phyloP scores from a whole-genome alignment of 2,888 invertebrate species.

The Eupithecia pulchellata region DNA sequence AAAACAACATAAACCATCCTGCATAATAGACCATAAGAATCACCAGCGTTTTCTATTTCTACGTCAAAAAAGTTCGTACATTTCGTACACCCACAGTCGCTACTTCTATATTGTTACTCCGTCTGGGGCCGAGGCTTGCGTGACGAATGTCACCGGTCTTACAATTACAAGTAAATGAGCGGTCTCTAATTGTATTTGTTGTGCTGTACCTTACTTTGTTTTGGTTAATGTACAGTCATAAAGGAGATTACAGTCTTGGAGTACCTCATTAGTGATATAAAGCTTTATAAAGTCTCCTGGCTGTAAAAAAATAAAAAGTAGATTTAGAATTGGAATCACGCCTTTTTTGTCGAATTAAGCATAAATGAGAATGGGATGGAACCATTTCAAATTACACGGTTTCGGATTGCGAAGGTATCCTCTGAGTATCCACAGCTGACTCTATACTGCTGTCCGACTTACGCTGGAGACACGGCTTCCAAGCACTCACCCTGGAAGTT shows the following conservation, averaged over 20 bases:
- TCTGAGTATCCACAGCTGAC: too few relatives aligned
- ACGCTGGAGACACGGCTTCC: too few relatives aligned
- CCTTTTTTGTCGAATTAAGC: not conserved
- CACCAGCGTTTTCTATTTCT: not conserved
- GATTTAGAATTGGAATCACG: not conserved
- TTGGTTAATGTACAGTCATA: constrained; percentile 9
- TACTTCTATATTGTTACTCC: constrained; percentile 11
- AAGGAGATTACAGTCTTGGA: constrained; percentile 1
- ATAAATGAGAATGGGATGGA: not conserved
- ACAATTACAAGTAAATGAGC: constrained; percentile 34
- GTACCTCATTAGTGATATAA: not conserved
- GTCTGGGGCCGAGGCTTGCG: constrained; percentile 22
- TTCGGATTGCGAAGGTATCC: too few relatives aligned
- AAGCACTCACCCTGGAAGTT: too few relatives aligned
- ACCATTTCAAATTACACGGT: too few relatives aligned
- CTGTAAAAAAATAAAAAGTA: not conserved
- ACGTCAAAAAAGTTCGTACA: not conserved
- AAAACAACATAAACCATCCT: not conserved
- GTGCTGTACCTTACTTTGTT: constrained; percentile 18
- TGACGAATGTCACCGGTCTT: constrained; percentile 27
- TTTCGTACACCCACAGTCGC: not conserved
- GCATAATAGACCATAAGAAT: not conserved
- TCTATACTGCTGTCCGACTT: too few relatives aligned
- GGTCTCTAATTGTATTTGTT: constrained; percentile 28
- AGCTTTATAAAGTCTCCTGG: constrained; percentile 1